Base-by-base conservation (phyloP, 2,797 vertebrate species). In the Streptopelia turtur region DNA sequence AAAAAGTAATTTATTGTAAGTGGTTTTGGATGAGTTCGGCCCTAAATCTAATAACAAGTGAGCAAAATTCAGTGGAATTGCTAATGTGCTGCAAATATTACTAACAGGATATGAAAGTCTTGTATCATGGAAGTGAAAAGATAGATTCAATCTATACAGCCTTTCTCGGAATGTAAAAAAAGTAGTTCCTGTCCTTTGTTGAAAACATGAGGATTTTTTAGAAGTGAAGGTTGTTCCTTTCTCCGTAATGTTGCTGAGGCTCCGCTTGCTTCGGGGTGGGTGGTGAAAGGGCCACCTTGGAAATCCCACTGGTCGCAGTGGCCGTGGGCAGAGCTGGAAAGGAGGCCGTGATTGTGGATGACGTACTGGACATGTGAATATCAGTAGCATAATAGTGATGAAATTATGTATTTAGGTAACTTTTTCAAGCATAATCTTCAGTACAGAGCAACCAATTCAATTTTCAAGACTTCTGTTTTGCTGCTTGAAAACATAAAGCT, bases 41-140 rank as follows among this genome's bases (percentile, higher is more conserved):
- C 77, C 35, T 80, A 88, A 89, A 71, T 68, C 47, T 37, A 88
- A 41, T 55, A 87, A 78, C 30, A 57, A 90, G 47, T 68, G 68
- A 80, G 55, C 13, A 47, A 90, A 94, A 83, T 76, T 69, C 57
- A 88, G 37, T 27, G 77, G 20, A 78, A 45, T 83, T 81, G 22
- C 37, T 76, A 78, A 80, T 83, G 71, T 55, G 59, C 76, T 95
- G 39, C 53, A 83, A 81, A 61, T 94, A 52, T 84, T 93, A 69
- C 33, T 91, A 87, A 80, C 60, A 74, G 20, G 49, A 50, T 86
- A 74, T 57, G 56, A 82, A 94, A 88, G 21, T 87, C 50, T 95
- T 76, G 68, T n/a, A 25, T 60, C 28, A 56, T 59, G 72, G 80
- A 90, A 91, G 59, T 56, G 18, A 79, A 91, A 66, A 30, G 64